These are phyloP conservation scores for Oasisia sp. DNA, from an alignment of 2,888 invertebrate genomes.

Conservation along the genomic window DNA sequence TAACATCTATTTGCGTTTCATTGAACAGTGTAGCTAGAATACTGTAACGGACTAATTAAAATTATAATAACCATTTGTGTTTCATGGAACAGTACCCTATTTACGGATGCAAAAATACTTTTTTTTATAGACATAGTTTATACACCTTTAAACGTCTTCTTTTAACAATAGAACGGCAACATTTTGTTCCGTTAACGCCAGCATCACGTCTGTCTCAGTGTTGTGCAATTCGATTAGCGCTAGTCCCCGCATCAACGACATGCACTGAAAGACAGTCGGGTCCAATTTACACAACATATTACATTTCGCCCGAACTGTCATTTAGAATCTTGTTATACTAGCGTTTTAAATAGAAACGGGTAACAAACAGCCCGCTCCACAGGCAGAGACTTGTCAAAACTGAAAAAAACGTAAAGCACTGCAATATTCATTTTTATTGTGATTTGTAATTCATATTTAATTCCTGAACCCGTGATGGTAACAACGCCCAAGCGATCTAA, in stretches of 20 bases:
- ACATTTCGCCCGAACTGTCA: background rate
- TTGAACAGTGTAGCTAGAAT: too few relatives aligned
- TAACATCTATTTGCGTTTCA: background rate
- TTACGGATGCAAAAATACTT: background rate
- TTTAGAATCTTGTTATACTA: background rate
- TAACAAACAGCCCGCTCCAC: background rate
- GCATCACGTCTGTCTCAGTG: background rate
- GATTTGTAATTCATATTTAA: background rate
- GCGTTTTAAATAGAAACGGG: background rate
- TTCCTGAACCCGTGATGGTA: background rate
- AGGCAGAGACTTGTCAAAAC: background rate
- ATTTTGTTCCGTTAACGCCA: background rate
- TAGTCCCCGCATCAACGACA: background rate
- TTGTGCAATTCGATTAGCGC: background rate
- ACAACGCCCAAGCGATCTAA: too few relatives aligned
- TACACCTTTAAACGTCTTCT: background rate
- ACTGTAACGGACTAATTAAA: too few relatives aligned
- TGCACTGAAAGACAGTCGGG: background rate
- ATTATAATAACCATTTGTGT: too few relatives aligned
- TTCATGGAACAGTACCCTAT: too few relatives aligned
- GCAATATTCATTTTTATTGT: background rate
- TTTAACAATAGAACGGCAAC: background rate
- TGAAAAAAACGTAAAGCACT: background rate
- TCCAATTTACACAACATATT: background rate
- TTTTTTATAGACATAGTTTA: background rate